phyloP scores from a whole-genome alignment of 2,888 invertebrate species.

The Sesamia inferens region DNA sequence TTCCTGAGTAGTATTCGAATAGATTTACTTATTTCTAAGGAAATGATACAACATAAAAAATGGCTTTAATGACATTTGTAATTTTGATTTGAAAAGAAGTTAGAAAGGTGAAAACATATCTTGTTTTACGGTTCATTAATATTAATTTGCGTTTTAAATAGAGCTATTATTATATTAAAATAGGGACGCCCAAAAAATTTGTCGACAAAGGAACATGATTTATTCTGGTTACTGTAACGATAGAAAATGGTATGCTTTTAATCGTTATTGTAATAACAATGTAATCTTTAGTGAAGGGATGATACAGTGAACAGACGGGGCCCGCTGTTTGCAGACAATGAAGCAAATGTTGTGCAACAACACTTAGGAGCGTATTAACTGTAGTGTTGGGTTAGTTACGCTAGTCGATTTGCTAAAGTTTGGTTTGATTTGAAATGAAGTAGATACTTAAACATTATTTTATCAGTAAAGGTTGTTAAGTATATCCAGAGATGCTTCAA shows the following conservation, averaged over 20 bases:
- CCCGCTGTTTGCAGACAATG: conserved; percentile 77
- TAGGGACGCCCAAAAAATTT: conserved; percentile 72
- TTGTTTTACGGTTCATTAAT: conserved; percentile 69
- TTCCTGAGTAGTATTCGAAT: conserved; percentile 16
- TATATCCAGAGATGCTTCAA: not conserved
- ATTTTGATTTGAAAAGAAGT: conserved; percentile 30
- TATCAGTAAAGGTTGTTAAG: not conserved
- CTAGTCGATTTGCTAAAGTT: conserved; percentile 40
- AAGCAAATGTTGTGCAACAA: conserved; percentile 85
- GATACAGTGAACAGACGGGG: conserved; percentile 76
- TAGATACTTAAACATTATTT: not conserved
- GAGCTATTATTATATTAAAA: conserved; percentile 59
- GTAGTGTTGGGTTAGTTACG: conserved; percentile 70
- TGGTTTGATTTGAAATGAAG: conserved; percentile 1
- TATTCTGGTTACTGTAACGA: conserved; percentile 75
- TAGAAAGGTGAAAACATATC: conserved; percentile 32
- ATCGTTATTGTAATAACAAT: conserved; percentile 80
- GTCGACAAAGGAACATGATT: conserved; percentile 76
- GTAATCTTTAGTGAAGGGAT: conserved; percentile 82
- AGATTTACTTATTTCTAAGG: not conserved
- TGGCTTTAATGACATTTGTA: conserved; percentile 9
- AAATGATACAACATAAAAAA: conserved; percentile 22
- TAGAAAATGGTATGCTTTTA: conserved; percentile 77
- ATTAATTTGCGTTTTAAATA: conserved; percentile 65
- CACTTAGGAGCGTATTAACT: conserved; percentile 77